Evolutionary conservation across 1,140 invertebrate genomes (phyloP).

Genomic region (Trichonephila clavata): DNA sequence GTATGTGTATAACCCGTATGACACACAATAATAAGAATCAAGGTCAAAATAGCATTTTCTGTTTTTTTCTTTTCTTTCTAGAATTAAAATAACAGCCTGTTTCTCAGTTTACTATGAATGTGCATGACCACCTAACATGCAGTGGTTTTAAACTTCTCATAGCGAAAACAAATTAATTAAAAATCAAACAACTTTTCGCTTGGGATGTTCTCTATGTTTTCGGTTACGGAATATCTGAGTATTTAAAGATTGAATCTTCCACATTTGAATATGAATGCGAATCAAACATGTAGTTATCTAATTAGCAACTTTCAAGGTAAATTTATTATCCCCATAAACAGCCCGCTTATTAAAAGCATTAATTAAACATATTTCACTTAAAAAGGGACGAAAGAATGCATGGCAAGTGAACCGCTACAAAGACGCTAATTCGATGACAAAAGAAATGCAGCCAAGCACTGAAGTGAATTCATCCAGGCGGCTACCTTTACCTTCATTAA

Average conservation of each 20-base stretch:
- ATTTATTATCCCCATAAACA: background rate
- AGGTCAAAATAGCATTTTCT: no score
- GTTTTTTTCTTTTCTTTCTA: no score
- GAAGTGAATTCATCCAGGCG: background rate
- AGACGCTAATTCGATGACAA: background rate
- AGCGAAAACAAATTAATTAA: no score
- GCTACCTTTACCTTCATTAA: constrained; percentile 16
- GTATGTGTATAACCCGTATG: no score
- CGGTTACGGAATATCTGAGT: background rate
- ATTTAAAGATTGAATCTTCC: no score
- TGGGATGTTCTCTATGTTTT: background rate
- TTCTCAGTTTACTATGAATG: no score
- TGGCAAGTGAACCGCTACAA: background rate
- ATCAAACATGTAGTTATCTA: background rate
- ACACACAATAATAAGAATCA: no score
- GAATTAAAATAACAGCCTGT: no score
- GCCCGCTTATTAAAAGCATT: background rate
- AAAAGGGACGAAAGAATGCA: background rate
- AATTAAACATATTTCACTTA: background rate
- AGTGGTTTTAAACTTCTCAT: no score
- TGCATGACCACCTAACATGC: no score
- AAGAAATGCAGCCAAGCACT: background rate
- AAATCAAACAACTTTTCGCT: no score
- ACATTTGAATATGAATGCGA: background rate
- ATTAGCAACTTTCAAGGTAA: background rate